Conservation (phyloP, 2,888 invertebrate species). For the Tinea semifulvella region DNA sequence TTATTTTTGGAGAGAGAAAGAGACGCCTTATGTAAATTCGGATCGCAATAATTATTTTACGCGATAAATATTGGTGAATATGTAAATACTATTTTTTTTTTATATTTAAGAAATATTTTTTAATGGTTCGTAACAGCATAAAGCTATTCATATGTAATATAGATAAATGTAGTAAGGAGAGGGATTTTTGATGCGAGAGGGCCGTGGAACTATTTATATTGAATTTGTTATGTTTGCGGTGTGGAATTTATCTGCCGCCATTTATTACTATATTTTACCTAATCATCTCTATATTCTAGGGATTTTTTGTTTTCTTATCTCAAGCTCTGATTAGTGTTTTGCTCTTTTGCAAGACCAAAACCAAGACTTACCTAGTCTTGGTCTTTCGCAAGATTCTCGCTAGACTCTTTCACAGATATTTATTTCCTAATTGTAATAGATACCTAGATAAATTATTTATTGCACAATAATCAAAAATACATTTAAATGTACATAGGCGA, state of each 20-base stretch:
- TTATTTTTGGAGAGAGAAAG: no score
- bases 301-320: constrained; percentile 1
- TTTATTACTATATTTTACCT: constrained; percentile 38
- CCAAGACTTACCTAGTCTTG: no score
- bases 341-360: no score
- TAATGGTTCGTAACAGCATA: constrained; percentile 21
- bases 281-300: constrained; percentile 13
- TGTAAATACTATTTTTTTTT: no score
- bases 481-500: no score
- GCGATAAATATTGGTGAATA: background rate
- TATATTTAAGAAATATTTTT: background rate
- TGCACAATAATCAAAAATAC: no score
- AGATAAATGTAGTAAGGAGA: constrained; percentile 43
- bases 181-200: constrained; percentile 37
- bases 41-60: background rate
- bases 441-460: no score
- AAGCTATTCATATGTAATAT: constrained; percentile 33
- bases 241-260: constrained; percentile 39
- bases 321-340: no score
- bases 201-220: constrained; percentile 44
- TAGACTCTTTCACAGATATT: no score
- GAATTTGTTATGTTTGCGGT: constrained; percentile 34
- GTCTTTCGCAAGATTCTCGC: no score
- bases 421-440: no score
- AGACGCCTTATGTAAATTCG: no score